Evolutionary conservation across 2,113 vertebrate genomes (phyloP).

Genomic region (Electrona antarctica): DNA sequence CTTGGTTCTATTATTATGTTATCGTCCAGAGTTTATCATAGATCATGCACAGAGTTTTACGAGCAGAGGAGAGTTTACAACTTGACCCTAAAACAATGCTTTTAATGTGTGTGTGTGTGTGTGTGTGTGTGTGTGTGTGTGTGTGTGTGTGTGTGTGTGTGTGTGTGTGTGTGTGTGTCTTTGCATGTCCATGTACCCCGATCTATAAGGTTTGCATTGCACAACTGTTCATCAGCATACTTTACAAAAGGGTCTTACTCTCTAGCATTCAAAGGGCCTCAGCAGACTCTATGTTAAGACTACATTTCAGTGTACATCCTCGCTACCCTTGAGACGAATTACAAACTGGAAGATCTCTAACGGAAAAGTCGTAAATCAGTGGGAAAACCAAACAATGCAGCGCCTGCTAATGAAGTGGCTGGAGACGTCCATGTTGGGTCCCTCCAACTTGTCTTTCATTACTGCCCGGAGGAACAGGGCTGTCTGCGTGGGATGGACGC

Average conservation of each 20-base stretch:
- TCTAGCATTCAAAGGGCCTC: constrained; percentile 10
- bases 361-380: constrained; percentile 58
- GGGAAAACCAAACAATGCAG: constrained; percentile 52
- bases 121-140: neutral
- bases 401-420: constrained; percentile 59
- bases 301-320: constrained; percentile 15
- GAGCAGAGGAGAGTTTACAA: too few species aligned
- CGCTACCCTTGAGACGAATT: constrained; percentile 51
- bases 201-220: too few species aligned
- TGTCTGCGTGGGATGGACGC: constrained; percentile 3
- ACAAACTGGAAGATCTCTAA: constrained; percentile 44
- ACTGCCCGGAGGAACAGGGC: constrained; percentile 31
- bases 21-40: too few species aligned
- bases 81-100: too few species aligned
- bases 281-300: constrained; percentile 11
- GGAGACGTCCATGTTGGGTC: constrained; percentile 33
- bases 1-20: too few species aligned
- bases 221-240: constrained; percentile 6
- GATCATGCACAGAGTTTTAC: too few species aligned
- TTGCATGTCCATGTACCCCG: too few species aligned
- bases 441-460: constrained; percentile 53
- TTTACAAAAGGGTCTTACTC: constrained; percentile 32
- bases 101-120: neutral
- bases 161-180: too few species aligned
- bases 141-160: neutral